Conservation (phyloP, 2,113 vertebrate species). For the Silurus meridionalis region DNA sequence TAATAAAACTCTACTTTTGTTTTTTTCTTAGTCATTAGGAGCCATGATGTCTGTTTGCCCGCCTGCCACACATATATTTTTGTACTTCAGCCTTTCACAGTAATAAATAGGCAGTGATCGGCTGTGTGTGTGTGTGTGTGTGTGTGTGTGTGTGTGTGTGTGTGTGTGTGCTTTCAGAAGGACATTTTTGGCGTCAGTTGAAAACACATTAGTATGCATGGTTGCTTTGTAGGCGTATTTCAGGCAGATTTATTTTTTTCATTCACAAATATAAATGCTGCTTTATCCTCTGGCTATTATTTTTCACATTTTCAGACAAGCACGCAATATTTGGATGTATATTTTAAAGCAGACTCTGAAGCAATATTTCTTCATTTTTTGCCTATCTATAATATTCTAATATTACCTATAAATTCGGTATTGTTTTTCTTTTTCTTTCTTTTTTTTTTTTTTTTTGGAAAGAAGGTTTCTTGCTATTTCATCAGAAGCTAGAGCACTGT, state of each 20-base stretch:
- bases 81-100: slow-evolving; percentile 10
- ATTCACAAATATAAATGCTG: slow-evolving; percentile 2
- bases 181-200: slow-evolving; percentile 19
- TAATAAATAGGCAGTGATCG: slow-evolving; percentile 14
- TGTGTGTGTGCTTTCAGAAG: not conserved
- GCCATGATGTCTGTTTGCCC: slow-evolving; percentile 17
- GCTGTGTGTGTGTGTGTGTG: slow-evolving; percentile 8
- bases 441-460: not conserved
- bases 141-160: not conserved
- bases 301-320: not conserved
- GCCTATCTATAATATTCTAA: not conserved
- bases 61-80: not conserved
- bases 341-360: not conserved
- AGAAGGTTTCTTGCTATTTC: not conserved
- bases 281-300: not conserved
- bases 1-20: slow-evolving; percentile 21
- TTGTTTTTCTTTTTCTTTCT: not conserved
- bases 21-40: slow-evolving; percentile 12
- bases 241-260: not conserved
- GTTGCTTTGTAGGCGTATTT: not conserved
- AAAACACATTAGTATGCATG: slow-evolving; percentile 21
- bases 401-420: not conserved
- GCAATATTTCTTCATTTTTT: not conserved
- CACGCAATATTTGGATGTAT: not conserved
- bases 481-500: not conserved